phyloP scores from a whole-genome alignment of 2,888 invertebrate genomes.

The Cecidostiba fungosa region DNA sequence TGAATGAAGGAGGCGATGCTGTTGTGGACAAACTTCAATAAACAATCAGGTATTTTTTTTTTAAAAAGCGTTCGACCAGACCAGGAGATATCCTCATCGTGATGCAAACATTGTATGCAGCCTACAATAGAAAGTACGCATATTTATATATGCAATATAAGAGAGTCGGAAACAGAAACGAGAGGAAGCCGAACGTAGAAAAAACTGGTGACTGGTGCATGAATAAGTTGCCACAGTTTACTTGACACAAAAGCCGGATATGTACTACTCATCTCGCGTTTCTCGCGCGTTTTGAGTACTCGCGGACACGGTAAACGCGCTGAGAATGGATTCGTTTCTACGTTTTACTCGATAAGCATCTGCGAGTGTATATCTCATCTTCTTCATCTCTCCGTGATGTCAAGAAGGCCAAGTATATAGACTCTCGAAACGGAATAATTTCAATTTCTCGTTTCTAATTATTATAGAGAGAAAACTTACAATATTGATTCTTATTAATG shows the following conservation, averaged over 20 bases:
- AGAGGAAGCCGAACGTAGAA: slow-evolving; percentile 66
- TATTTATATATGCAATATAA: slow-evolving; percentile 7
- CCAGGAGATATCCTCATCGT: not conserved
- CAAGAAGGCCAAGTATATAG: not conserved
- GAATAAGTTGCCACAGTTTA: slow-evolving; percentile 47
- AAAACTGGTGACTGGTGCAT: slow-evolving; percentile 63
- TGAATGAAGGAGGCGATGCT: not conserved
- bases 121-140: not conserved
- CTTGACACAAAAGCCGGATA: slow-evolving; percentile 71
- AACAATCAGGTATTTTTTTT: not conserved
- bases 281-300: slow-evolving; percentile 69
- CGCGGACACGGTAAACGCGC: slow-evolving; percentile 64
- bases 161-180: no score
- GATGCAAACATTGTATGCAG: not conserved
- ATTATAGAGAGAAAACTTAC: not conserved
- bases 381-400: not conserved
- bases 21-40: not conserved
- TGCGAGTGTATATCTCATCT: not conserved
- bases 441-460: not conserved
- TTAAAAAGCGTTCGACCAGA: not conserved
- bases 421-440: not conserved
- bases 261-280: slow-evolving; percentile 68
- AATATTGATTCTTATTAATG: slow-evolving; percentile 58
- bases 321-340: slow-evolving; percentile 70
- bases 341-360: slow-evolving; percentile 42